Base-by-base conservation (phyloP, 2,888 invertebrate genomes). In the Halocaridina rubra region DNA sequence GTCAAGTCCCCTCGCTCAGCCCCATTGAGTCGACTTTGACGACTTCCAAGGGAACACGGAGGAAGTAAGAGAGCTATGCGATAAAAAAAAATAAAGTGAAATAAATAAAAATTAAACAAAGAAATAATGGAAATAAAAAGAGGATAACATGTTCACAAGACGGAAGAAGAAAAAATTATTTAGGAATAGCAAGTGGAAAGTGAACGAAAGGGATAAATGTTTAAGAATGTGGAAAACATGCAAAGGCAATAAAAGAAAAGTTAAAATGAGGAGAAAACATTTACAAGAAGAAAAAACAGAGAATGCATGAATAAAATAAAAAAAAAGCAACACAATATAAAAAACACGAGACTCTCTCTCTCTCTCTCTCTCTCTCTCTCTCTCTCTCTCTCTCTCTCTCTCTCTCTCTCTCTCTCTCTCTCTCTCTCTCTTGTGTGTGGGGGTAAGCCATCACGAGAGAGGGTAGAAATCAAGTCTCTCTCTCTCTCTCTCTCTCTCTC, bases 331-430 rank as follows among this genome's bases (percentile, higher is more conserved):
- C 27, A 67, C 67, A n/a, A 8, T n/a, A 29, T 16, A 29, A 67
- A 22, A 32, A 67, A 67, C 32, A 27, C 10, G 30, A 67, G 29
- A 30, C 69, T 69, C 69, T 69, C 69, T 69, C 69, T 69, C 69
- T 69, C 39, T 72, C 72, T 72, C 72, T 72, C 72, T 72, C 72
- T 72, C 72, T 72, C 72, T 72, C 72, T 72, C 72, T 72, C 72
- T 72, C 72, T 72, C 72, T 72, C 72, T 72, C 72, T 72, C 72
- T 72, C 72, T 72, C 72, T 72, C 72, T 72, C 72, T 72, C 72
- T 72, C 72, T 72, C 72, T 72, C 72, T 72, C 72, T 72, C 72
- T 72, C 72, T 72, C 72, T 72, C 72, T 72, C 72, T 39, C 39
- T 72, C 72, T 33, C 72, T 22, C 32, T 33, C 32, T 39, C 72